Conservation (phyloP, 1,140 invertebrate genomes). For the Ceratina calcarata region DNA sequence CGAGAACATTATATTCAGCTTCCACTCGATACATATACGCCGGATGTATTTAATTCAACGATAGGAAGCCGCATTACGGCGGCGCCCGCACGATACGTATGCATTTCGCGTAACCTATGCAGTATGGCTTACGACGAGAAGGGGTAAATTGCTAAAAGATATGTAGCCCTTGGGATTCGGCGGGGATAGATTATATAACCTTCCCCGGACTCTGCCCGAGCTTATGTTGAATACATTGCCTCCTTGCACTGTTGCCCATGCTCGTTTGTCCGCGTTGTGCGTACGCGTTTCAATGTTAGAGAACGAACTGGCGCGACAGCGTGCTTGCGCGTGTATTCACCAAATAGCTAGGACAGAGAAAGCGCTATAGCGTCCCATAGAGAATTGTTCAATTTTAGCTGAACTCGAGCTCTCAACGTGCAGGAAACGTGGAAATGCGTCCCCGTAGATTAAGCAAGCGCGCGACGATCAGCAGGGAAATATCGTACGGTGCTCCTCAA, state of each 20-base stretch:
- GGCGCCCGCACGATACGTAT: constrained; percentile 43
- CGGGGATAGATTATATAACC: constrained; percentile 65
- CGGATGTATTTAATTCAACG: constrained; percentile 48
- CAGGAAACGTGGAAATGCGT: constrained; percentile 46
- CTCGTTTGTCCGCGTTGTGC: constrained; percentile 24
- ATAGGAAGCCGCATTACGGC: constrained; percentile 38
- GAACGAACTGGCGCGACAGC: not conserved
- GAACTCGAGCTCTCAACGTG: constrained; percentile 27
- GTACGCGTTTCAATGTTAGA: not conserved
- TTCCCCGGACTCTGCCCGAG: constrained; percentile 45
- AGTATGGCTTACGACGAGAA: constrained; percentile 27
- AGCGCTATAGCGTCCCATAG: constrained; percentile 52
- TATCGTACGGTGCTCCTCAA: constrained; percentile 20
- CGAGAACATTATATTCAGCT: constrained; percentile 45
- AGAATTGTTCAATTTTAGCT: constrained; percentile 73
- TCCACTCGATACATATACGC: constrained; percentile 24
- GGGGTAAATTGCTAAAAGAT: constrained; percentile 75
- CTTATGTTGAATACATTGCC: constrained; percentile 60
- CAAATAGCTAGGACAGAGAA: constrained; percentile 30
- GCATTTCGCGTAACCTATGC: constrained; percentile 50
- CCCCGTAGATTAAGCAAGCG: constrained; percentile 48
- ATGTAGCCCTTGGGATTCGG: constrained; percentile 65
- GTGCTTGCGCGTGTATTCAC: constrained; percentile 16
- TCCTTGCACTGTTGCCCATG: constrained; percentile 7
- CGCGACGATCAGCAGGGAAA: constrained; percentile 31